phyloP scores from a whole-genome alignment of 2,888 invertebrate genomes.

The Tachina fera region DNA sequence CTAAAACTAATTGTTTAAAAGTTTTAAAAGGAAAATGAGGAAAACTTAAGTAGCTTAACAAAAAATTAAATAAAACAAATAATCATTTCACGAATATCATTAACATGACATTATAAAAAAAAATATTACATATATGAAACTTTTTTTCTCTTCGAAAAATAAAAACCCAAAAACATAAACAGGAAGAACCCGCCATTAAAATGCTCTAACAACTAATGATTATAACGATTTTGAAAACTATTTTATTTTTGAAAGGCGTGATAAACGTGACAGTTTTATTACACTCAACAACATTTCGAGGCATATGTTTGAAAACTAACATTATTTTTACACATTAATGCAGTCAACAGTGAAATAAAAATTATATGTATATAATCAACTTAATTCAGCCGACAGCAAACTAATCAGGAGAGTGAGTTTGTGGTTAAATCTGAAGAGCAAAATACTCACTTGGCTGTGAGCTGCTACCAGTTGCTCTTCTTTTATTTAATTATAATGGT shows the following conservation, averaged over 20 bases:
- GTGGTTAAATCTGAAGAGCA: conserved; percentile 32
- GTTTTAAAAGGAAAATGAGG: conserved; percentile 7
- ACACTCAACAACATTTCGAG: conserved; percentile 70
- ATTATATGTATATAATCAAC: conserved; percentile 27
- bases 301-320: conserved; percentile 69
- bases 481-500: conserved; percentile 1
- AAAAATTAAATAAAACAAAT: not conserved
- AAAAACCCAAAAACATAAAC: conserved; percentile 50
- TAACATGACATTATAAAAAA: not conserved
- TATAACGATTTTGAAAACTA: conserved; percentile 64
- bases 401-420: conserved; percentile 22
- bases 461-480: conserved; percentile 68
- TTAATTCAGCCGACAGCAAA: conserved; percentile 9
- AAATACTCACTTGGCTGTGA: conserved; percentile 40
- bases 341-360: conserved; percentile 48
- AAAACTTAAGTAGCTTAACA: conserved; percentile 37
- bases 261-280: conserved; percentile 75
- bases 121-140: not conserved
- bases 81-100: conserved; percentile 31
- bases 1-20: conserved; percentile 43
- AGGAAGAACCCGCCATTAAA: conserved; percentile 61
- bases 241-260: conserved; percentile 73
- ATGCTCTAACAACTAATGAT: conserved; percentile 47
- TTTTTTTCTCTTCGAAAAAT: conserved; percentile 51
- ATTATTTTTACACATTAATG: conserved; percentile 61